Conservation (phyloP, 2,113 vertebrate species). For the Brachypodius melanocephalos region DNA sequence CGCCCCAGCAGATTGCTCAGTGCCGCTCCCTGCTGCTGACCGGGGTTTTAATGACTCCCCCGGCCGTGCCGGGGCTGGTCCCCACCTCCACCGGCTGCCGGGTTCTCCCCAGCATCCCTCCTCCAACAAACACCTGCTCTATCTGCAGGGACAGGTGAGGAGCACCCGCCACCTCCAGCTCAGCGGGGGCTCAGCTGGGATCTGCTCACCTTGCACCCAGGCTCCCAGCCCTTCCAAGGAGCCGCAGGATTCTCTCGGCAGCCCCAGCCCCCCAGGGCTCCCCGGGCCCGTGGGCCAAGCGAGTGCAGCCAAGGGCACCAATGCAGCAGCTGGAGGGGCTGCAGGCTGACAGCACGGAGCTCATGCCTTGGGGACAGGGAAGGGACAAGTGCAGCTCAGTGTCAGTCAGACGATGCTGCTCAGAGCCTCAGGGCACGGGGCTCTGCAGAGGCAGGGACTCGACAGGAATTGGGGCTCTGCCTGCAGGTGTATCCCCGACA, state of each 20-base stretch:
- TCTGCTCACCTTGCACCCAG: fast-evolving
- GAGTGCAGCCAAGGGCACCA: not conserved
- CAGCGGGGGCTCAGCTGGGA: not conserved
- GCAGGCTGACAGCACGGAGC: fast-evolving
- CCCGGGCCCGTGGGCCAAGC: fast-evolving
- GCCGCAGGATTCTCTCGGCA: fast-evolving
- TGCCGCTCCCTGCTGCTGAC: not conserved
- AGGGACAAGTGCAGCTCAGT: not conserved
- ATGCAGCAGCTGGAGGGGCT: not conserved
- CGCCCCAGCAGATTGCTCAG: not conserved
- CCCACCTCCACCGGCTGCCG: not conserved
- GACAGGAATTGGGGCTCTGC: fast-evolving
- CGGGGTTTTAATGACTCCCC: not conserved
- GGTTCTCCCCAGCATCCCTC: not conserved
- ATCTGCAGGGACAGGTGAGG: not conserved
- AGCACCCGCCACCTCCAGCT: not conserved
- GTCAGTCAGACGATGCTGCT: not conserved
- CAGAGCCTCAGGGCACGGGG: fast-evolving
- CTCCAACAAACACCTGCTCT: not conserved
- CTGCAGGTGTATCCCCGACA: not conserved
- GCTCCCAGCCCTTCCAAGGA: not conserved
- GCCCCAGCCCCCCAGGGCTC: fast-evolving
- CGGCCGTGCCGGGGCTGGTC: not conserved
- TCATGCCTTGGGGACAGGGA: fast-evolving
- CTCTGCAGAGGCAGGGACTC: not conserved